Percentiles rank a stretch among this genome's conserved stretches.
Evolutionary conservation across 37 sponge, comb jelly and placozoan species (phyloP).

Genomic region (Axinella damicornis): DNA sequence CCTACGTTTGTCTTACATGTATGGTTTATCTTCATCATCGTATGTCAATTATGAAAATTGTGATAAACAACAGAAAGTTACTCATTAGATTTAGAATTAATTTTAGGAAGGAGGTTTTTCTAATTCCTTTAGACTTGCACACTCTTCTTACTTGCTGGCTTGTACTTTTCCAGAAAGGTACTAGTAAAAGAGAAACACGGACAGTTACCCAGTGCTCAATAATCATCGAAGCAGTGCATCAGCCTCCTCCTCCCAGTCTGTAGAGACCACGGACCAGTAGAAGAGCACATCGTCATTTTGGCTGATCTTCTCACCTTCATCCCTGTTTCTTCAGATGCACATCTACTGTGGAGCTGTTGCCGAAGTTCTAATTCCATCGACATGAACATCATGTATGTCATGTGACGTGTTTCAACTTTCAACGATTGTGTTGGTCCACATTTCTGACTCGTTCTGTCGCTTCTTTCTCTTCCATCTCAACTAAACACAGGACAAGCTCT

Average conservation of each 20-base stretch:
- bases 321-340: too few relatives aligned
- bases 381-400: conserved; percentile 9
- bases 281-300: conserved; percentile 13
- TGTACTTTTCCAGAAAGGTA: conserved; percentile 13
- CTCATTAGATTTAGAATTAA: too few relatives aligned
- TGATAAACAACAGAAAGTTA: too few relatives aligned
- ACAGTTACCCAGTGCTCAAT: neutral
- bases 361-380: conserved; percentile 22
- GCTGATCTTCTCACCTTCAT: too few relatives aligned
- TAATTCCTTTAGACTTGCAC: conserved; percentile 6
- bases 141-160: neutral
- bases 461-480: neutral
- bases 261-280: conserved; percentile 3
- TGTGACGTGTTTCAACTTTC: conserved; percentile 31
- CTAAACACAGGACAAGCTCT: conserved; percentile 9
- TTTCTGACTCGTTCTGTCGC: neutral
- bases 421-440: conserved; percentile 42
- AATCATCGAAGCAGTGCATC: neutral
- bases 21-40: too few relatives aligned
- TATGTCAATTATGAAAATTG: too few relatives aligned
- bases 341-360: too few relatives aligned
- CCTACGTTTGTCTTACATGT: too few relatives aligned
- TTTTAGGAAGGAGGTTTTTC: neutral
- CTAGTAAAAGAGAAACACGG: conserved; percentile 11
- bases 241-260: conserved; percentile 9